Conservation (phyloP, 2,797 vertebrate genomes). For the Dicrostonyx torquatus region DNA sequence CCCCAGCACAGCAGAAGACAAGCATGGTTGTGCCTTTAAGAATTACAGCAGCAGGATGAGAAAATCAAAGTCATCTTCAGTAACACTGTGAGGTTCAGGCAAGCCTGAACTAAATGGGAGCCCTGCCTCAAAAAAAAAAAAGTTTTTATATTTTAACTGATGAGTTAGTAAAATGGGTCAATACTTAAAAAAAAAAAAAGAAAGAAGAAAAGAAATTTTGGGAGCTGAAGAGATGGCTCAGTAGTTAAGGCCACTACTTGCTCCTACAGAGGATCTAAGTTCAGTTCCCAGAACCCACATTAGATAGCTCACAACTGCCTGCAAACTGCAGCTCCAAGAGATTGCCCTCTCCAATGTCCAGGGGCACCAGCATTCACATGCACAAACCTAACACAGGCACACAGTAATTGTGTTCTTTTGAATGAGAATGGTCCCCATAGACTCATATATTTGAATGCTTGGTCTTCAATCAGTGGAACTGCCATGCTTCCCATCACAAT, state of each 20-base stretch:
- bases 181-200: neutral
- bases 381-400: neutral
- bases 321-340: neutral
- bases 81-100: neutral
- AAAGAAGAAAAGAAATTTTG: neutral
- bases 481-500: neutral
- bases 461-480: neutral
- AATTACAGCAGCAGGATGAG: neutral
- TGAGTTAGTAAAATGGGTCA: neutral
- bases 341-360: neutral
- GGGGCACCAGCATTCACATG: neutral
- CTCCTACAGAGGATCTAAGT: neutral
- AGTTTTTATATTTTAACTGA: constrained; percentile 49
- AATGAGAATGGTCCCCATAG: neutral
- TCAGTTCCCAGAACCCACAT: neutral
- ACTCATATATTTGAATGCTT: neutral
- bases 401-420: neutral
- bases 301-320: neutral
- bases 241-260: too few species aligned
- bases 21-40: neutral
- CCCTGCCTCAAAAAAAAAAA: constrained; percentile 3
- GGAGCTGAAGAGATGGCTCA: neutral
- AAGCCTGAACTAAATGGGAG: constrained; percentile 14
- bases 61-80: neutral
- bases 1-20: neutral